These are phyloP conservation scores for Anas bernieri DNA, from an alignment of 2,797 vertebrate species.

Conservation along the genomic window DNA sequence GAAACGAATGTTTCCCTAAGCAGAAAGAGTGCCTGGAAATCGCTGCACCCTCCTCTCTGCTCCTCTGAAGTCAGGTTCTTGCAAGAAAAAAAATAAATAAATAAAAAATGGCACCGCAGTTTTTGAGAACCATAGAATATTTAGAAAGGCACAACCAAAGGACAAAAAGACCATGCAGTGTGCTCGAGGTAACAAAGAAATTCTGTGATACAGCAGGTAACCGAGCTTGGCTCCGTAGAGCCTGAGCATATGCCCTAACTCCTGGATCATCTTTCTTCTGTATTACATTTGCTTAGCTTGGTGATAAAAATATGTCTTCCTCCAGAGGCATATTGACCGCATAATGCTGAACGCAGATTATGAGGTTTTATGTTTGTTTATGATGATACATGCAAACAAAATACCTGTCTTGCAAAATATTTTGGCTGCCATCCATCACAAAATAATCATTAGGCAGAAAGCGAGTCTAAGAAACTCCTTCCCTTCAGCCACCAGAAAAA, in stretches of 20 bases:
- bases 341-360: constrained; percentile 11
- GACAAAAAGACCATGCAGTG: background rate
- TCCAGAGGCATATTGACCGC: background rate
- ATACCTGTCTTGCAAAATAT: constrained; percentile 63
- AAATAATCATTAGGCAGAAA: constrained; percentile 33
- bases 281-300: constrained; percentile 1
- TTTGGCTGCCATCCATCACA: constrained; percentile 34
- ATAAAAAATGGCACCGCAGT: background rate
- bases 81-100: background rate
- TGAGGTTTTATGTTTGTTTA: constrained; percentile 59
- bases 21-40: constrained; percentile 22
- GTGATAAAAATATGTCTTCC: constrained; percentile 59
- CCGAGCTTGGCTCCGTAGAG: constrained; percentile 6
- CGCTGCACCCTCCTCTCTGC: background rate
- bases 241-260: constrained; percentile 49
- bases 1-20: constrained; percentile 9
- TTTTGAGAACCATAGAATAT: constrained; percentile 1
- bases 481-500: constrained; percentile 24
- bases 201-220: constrained; percentile 62
- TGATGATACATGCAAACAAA: constrained; percentile 45
- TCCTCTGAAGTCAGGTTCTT: constrained; percentile 19
- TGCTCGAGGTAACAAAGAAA: constrained; percentile 56
- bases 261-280: constrained; percentile 59
- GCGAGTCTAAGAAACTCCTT: background rate
- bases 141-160: constrained; percentile 22